These are phyloP conservation scores for Morus bassanus DNA, from an alignment of 2,797 vertebrate species.

Conservation along the genomic window DNA sequence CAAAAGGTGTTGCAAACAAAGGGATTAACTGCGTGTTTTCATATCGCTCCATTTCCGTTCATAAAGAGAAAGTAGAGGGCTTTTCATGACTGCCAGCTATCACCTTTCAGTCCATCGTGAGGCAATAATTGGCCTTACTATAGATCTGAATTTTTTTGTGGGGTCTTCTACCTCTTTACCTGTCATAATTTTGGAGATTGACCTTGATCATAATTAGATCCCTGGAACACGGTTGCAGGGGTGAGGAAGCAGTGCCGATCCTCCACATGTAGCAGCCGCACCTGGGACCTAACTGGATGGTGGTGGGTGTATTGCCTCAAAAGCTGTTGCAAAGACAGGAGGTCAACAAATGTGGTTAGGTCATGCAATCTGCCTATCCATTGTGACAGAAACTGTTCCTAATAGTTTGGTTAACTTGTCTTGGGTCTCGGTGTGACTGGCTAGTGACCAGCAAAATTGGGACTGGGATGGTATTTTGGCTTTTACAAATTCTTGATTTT, in stretches of 20 bases:
- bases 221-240: rapidly evolving
- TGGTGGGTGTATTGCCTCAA: rapidly evolving
- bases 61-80: not conserved
- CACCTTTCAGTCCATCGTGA: rapidly evolving
- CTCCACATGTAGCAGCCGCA: rapidly evolving
- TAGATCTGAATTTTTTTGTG: not conserved
- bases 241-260: rapidly evolving
- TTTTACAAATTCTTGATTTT: not conserved
- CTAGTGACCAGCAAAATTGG: not conserved
- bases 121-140: not conserved
- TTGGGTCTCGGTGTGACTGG: not conserved
- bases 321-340: no score
- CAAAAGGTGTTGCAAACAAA: not conserved
- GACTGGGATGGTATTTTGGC: not conserved
- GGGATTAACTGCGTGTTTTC: not conserved
- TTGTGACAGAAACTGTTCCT: not conserved
- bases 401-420: not conserved
- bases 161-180: rapidly evolving
- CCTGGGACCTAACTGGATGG: rapidly evolving
- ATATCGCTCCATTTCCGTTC: not conserved
- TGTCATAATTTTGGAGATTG: not conserved
- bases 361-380: rapidly evolving
- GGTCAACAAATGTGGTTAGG: rapidly evolving
- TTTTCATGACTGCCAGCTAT: rapidly evolving
- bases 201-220: not conserved